Conservation (phyloP, 2,888 invertebrate genomes). For the Idaea straminata region DNA sequence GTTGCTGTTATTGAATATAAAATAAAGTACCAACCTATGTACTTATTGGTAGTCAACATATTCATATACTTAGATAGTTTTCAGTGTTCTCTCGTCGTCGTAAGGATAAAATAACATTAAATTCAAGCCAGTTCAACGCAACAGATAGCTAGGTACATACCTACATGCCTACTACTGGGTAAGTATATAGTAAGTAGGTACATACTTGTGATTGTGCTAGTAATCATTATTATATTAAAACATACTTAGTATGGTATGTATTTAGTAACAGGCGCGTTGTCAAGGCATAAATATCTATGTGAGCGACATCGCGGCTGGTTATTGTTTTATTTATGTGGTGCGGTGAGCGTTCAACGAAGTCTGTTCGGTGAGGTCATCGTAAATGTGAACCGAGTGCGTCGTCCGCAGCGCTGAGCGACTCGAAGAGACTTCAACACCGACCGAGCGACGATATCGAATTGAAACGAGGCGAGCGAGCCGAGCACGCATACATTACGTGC, state of each 20-base stretch:
- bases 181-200: neutral
- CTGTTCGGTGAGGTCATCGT: slow-evolving; percentile 62
- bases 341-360: slow-evolving; percentile 36
- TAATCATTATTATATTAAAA: neutral
- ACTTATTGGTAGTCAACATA: neutral
- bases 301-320: slow-evolving; percentile 33
- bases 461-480: slow-evolving; percentile 50
- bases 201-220: neutral
- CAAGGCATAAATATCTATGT: neutral
- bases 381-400: slow-evolving; percentile 52
- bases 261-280: neutral
- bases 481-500: slow-evolving; percentile 72
- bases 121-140: neutral
- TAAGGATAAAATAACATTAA: neutral
- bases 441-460: slow-evolving; percentile 45
- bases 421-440: slow-evolving; percentile 47
- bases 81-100: neutral
- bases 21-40: neutral
- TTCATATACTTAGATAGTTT: neutral
- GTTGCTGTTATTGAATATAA: neutral
- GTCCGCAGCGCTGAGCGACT: slow-evolving; percentile 42
- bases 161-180: neutral
- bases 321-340: slow-evolving; percentile 47
- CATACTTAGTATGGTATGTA: neutral
- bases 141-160: neutral